phyloP scores from a whole-genome alignment of 2,797 vertebrate genomes.

The Picus viridis region DNA sequence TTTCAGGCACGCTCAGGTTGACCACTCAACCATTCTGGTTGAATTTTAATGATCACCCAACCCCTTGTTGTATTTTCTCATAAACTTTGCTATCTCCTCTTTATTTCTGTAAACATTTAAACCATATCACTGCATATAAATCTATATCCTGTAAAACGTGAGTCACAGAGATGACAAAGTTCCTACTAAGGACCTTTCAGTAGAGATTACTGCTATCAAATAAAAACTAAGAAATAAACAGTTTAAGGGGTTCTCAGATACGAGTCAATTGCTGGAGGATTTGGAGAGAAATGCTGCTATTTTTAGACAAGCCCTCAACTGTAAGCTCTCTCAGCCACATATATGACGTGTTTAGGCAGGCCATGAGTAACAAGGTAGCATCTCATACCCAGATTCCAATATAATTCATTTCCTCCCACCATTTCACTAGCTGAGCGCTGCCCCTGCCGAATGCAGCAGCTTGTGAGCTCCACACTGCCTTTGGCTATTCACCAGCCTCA shows the following conservation, averaged over 20 bases:
- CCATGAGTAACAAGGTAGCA: neutral
- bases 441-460: neutral
- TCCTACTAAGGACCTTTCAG: neutral
- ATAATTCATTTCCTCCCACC: neutral
- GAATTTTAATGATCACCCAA: neutral
- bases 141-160: neutral
- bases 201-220: neutral
- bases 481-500: neutral
- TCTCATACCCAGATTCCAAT: neutral
- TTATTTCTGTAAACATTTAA: neutral
- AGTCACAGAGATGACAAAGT: neutral
- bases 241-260: neutral
- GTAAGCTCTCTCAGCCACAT: neutral
- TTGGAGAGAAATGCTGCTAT: neutral
- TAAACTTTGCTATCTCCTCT: neutral
- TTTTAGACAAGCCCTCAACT: neutral
- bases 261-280: neutral
- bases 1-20: neutral
- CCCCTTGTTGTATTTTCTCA: neutral
- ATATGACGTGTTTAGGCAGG: neutral
- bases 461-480: rapidly evolving
- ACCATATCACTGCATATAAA: neutral
- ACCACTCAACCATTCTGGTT: neutral
- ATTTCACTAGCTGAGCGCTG: neutral
- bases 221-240: neutral